A percentile compares a stretch with the other conserved stretches of the same genome.
phyloP scores from a whole-genome alignment of 2,888 invertebrate genomes.

The Parnassius smintheus region DNA sequence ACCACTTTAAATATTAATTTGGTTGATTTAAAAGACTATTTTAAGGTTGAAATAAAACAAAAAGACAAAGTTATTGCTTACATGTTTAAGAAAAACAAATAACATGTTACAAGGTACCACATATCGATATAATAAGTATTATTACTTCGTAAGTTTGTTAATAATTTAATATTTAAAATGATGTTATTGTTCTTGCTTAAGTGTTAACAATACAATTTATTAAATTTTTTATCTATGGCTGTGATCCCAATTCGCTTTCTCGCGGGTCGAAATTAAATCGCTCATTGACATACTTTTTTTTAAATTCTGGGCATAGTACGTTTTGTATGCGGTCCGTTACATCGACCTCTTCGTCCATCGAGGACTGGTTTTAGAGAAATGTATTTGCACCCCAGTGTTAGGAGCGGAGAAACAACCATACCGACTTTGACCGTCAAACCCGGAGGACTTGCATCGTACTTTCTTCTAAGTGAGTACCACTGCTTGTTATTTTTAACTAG shows the following conservation, averaged over 20 bases:
- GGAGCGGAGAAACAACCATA: slow-evolving; percentile 46
- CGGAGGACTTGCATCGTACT: slow-evolving; percentile 51
- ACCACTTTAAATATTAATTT: too few species aligned
- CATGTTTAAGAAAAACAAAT: background rate
- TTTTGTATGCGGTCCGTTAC: slow-evolving; percentile 72
- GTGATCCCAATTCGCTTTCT: background rate
- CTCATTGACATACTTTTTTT: slow-evolving; percentile 40
- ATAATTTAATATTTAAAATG: too few species aligned
- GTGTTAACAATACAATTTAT: too few species aligned
- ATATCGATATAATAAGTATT: too few species aligned
- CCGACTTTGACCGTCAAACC: slow-evolving; percentile 45
- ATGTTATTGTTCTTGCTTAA: too few species aligned
- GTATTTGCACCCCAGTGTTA: slow-evolving; percentile 45
- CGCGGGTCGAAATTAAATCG: slow-evolving; percentile 6
- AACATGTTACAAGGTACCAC: background rate
- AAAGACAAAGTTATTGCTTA: slow-evolving; percentile 15
- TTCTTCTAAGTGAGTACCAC: slow-evolving; percentile 56
- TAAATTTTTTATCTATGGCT: background rate
- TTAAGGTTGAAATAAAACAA: too few species aligned
- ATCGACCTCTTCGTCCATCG: slow-evolving; percentile 51
- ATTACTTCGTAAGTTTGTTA: too few species aligned
- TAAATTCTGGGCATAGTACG: slow-evolving; percentile 43
- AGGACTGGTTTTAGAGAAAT: slow-evolving; percentile 61
- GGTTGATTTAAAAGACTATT: too few species aligned
- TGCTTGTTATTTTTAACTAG: slow-evolving; percentile 22